A percentile compares a stretch with the other conserved stretches of the same genome.
These are phyloP conservation scores for Eueides isabella DNA, from an alignment of 1,140 invertebrate genomes.

Conservation along the genomic window DNA sequence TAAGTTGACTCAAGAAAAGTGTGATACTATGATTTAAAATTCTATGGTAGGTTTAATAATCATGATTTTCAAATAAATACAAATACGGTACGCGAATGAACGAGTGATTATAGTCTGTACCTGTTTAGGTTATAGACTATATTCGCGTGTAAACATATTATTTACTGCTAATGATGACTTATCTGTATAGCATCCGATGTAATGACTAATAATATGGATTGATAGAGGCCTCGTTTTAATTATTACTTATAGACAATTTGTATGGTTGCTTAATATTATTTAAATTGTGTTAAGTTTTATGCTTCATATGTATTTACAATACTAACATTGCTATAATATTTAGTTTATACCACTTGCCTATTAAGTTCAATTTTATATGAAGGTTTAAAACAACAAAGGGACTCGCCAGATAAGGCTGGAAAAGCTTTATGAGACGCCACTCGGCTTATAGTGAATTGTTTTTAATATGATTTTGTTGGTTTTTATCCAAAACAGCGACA, in stretches of 20 bases:
- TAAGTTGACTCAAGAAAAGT: conserved; percentile 5
- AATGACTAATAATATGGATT: conserved; percentile 30
- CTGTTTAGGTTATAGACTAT: conserved; percentile 15
- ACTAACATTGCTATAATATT: too few species aligned
- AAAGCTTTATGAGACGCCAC: too few species aligned
- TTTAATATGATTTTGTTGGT: too few species aligned
- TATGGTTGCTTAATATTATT: not conserved
- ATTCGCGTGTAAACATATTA: conserved; percentile 24
- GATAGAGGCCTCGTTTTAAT: conserved; percentile 7
- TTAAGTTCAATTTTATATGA: too few species aligned
- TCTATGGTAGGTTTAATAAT: conserved; percentile 43
- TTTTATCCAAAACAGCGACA: too few species aligned
- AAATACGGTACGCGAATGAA: conserved; percentile 15
- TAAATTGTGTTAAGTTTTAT: not conserved
- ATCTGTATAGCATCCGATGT: conserved; percentile 35
- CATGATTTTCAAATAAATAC: not conserved
- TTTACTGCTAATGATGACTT: conserved; percentile 31
- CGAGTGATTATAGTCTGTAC: conserved; percentile 36
- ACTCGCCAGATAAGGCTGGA: too few species aligned
- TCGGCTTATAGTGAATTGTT: too few species aligned
- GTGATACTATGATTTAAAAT: not conserved
- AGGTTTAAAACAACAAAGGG: too few species aligned
- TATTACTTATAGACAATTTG: not conserved
- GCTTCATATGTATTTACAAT: not conserved
- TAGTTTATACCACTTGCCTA: too few species aligned